A percentile compares a stretch with the other conserved stretches of the same genome.
These are phyloP conservation scores for Amia ocellicauda DNA, from an alignment of 2,113 vertebrate genomes.

Conservation along the genomic window DNA sequence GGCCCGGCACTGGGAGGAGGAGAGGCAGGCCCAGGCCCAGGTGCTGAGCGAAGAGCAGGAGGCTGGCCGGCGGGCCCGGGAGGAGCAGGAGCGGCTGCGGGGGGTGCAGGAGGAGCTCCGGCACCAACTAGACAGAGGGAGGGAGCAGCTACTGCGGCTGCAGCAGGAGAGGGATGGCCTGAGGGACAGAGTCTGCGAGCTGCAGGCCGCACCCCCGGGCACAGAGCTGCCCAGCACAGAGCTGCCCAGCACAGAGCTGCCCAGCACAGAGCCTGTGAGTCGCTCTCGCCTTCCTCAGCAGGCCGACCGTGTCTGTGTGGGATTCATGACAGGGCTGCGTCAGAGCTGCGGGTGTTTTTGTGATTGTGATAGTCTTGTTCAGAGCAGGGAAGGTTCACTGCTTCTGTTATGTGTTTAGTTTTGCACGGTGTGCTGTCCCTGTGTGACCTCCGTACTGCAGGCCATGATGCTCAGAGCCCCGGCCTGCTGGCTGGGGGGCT, in stretches of 20 bases:
- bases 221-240: constrained; percentile 41
- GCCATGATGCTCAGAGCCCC: too few relatives aligned
- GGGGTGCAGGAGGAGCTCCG: constrained; percentile 66
- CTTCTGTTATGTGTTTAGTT: too few relatives aligned
- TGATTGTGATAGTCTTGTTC: too few relatives aligned
- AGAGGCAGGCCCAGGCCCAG: constrained; percentile 64
- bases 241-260: constrained; percentile 18
- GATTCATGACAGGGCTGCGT: too few relatives aligned
- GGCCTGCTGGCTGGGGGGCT: too few relatives aligned
- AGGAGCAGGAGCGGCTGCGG: constrained; percentile 64
- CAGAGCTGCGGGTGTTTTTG: too few relatives aligned
- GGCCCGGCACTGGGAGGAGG: constrained; percentile 73
- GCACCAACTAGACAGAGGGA: constrained; percentile 71
- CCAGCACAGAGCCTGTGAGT: constrained; percentile 39
- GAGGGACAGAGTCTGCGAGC: constrained; percentile 65
- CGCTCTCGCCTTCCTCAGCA: not conserved
- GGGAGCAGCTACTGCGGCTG: constrained; percentile 61
- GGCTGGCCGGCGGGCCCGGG: constrained; percentile 64
- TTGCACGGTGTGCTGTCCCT: too few relatives aligned
- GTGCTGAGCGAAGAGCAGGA: constrained; percentile 69
- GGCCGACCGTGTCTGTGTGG: too few relatives aligned
- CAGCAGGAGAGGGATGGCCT: constrained; percentile 72
- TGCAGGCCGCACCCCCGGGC: constrained; percentile 55
- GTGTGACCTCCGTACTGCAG: too few relatives aligned
- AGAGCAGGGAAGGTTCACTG: too few relatives aligned